These are phyloP conservation scores for Pavo muticus DNA, from an alignment of 2,113 vertebrate species.

Conservation along the genomic window DNA sequence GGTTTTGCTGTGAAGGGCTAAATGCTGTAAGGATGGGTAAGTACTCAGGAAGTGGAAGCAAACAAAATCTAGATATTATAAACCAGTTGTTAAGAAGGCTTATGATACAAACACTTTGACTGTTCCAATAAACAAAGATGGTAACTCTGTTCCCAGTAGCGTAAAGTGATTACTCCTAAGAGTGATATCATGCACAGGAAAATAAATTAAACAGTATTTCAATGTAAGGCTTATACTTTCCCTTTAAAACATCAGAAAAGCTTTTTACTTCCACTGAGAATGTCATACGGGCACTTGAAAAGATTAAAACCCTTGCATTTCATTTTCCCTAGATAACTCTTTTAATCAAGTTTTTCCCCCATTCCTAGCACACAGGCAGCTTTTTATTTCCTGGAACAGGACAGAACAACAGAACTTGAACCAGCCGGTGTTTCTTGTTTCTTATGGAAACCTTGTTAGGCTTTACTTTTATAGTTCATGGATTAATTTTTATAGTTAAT, in stretches of 20 bases:
- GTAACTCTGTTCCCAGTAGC: not conserved
- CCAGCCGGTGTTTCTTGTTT: not conserved
- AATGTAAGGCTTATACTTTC: not conserved
- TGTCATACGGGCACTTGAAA: not conserved
- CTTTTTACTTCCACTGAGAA: not conserved
- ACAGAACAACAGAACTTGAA: not conserved
- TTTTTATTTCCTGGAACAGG: not conserved
- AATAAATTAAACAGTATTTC: not conserved
- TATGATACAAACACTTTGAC: not conserved
- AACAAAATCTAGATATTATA: not conserved
- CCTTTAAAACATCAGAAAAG: not conserved
- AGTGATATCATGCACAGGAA: not conserved
- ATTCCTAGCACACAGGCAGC: not conserved
- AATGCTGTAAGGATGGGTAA: not conserved
- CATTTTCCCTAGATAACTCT: not conserved
- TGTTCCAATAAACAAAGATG: not conserved
- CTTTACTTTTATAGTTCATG: not conserved
- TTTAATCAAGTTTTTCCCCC: not conserved
- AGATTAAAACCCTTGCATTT: not conserved
- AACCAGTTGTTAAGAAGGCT: not conserved
- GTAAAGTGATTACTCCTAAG: not conserved
- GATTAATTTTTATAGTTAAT: not conserved
- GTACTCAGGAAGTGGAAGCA: not conserved
- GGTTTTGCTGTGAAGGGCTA: not conserved
- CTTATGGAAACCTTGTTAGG: not conserved